Percentiles rank a stretch among this genome's conserved stretches.
Conservation (phyloP, 2,888 invertebrate genomes). For the Nephrotoma appendiculata region DNA sequence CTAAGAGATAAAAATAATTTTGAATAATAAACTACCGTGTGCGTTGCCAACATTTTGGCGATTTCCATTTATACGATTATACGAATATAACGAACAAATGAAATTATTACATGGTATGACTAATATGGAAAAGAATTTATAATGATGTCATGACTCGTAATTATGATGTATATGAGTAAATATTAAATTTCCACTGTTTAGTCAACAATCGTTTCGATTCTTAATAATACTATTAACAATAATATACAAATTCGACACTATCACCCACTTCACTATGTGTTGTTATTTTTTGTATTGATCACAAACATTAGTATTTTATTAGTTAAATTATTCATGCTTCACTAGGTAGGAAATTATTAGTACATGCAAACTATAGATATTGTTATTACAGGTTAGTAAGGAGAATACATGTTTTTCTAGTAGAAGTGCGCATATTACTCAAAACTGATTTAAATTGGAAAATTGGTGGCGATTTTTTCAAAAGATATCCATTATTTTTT, state of each 20-base stretch:
- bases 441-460: not conserved
- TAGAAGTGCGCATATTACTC: not conserved
- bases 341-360: not conserved
- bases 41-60: not conserved
- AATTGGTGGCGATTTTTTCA: not conserved
- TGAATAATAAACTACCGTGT: not conserved
- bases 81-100: not conserved
- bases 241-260: not conserved
- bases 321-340: not conserved
- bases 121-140: not conserved
- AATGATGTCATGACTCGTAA: not conserved
- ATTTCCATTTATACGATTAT: not conserved
- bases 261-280: not conserved
- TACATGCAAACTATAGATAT: not conserved
- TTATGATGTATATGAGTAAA: not conserved
- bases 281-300: not conserved
- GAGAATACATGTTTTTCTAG: not conserved
- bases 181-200: not conserved
- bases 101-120: not conserved
- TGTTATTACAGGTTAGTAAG: not conserved
- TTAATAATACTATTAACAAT: not conserved
- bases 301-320: not conserved
- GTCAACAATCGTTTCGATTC: not conserved
- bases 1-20: not conserved
- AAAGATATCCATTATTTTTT: not conserved